Base-by-base conservation (phyloP, 2,113 vertebrate species). In the Phycodurus eques region DNA sequence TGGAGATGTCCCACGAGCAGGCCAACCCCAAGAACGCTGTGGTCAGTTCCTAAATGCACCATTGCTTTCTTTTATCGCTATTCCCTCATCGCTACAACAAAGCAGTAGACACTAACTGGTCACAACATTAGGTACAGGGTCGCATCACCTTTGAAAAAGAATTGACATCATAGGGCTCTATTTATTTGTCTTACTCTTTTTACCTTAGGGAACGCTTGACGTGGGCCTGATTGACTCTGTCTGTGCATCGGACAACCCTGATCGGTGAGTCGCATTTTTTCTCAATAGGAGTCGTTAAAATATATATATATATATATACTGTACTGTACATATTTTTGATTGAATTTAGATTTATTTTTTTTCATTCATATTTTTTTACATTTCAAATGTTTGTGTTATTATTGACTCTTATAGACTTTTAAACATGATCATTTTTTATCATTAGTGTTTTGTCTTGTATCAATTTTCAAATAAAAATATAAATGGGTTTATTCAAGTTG, bases 1-100 rank as follows among this genome's bases (percentile, higher is more conserved):
- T 94, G 84, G 95, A 96, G 80, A 97, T 97, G 95, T 94, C 95
- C 31, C 95, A 96, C 63, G 96, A 97, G 77, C 95, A 96, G 86
- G 96, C 95, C 83, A 97, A 97, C 80, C 96, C 96, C 19, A 97
- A 97, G 91, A 97, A 97, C 56, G 95, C 95, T 47, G 95, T 97
- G 94, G 95, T 96, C 74, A 93, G 95, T 93, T 13, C 61, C 5
- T 5, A 2, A 20, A n/a, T 47, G 42, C 33, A 4, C 33, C 9
- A 70, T 19, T 5, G 54, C 22, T 35, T 46, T 65, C 6, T 27
- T 20, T 49, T 44, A 42, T 42, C 15, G 33, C 8, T 59, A 15
- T 59, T 60, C 56, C 27, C 1, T 31, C 56, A 31, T 6, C 11
- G 39, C n/a, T 43, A 44, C 2, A 12, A 35, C 27, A 35, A 15